Evolutionary conservation across 2,888 invertebrate genomes (phyloP).

Genomic region (Agrilus mali): DNA sequence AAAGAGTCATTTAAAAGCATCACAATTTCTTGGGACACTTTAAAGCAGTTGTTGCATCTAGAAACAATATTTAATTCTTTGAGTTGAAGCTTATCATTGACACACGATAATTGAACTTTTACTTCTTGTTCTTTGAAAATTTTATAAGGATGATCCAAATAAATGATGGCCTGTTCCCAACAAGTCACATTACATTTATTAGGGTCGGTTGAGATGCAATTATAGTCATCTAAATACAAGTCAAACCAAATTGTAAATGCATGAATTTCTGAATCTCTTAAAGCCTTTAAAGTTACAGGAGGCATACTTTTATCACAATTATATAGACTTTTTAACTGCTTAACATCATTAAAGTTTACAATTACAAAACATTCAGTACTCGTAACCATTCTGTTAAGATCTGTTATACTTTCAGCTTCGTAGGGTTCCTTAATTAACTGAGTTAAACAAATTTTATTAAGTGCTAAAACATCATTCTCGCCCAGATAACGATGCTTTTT

Average conservation of each 20-base stretch:
- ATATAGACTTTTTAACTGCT: constrained; percentile 33
- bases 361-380: constrained; percentile 41
- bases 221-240: constrained; percentile 49
- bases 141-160: constrained; percentile 35
- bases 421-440: constrained; percentile 44
- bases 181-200: constrained; percentile 40
- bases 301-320: constrained; percentile 13
- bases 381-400: constrained; percentile 44
- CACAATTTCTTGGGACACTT: constrained; percentile 21
- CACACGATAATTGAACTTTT: constrained; percentile 30
- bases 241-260: constrained; percentile 63
- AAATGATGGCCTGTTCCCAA: constrained; percentile 71
- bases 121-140: constrained; percentile 27
- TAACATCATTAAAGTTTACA: constrained; percentile 49
- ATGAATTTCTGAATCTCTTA: constrained; percentile 44
- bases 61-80: constrained; percentile 7
- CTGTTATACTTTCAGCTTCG: constrained; percentile 54
- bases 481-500: constrained; percentile 13
- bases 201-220: constrained; percentile 50
- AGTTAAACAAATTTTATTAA: constrained; percentile 26
- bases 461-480: constrained; percentile 9
- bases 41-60: constrained; percentile 18
- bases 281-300: constrained; percentile 28
- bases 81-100: constrained; percentile 29
- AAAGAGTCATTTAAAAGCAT: constrained; percentile 27